These are phyloP conservation scores for Patella depressa DNA, from an alignment of 2,888 invertebrate genomes.

Conservation along the genomic window DNA sequence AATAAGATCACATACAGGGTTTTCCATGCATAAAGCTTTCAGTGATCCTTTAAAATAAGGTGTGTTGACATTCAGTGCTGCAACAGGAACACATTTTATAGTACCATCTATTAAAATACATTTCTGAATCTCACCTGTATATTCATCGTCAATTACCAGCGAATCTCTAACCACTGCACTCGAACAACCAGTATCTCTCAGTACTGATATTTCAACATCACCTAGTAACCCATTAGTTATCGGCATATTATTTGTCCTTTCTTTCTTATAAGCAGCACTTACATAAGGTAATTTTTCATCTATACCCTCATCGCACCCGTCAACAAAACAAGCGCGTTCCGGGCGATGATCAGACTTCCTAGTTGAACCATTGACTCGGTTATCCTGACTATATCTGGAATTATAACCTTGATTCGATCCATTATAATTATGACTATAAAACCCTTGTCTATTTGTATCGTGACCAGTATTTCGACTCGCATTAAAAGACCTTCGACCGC, in stretches of 20 bases:
- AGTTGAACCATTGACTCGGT: no score
- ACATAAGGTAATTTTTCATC: constrained; percentile 1
- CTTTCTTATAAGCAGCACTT: constrained; percentile 14
- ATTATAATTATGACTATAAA: no score
- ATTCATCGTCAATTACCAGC: constrained; percentile 16
- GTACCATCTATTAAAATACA: constrained; percentile 32
- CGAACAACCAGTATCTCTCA: constrained; percentile 33
- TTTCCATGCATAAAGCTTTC: constrained; percentile 26
- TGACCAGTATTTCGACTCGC: no score
- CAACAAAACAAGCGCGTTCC: neutral
- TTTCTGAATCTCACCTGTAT: constrained; percentile 21
- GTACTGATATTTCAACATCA: constrained; percentile 20
- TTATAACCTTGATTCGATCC: no score
- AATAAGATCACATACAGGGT: constrained; percentile 30
- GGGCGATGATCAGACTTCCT: no score
- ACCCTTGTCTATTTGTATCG: no score
- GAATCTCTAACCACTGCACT: constrained; percentile 27
- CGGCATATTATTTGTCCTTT: constrained; percentile 18
- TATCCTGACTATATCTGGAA: no score
- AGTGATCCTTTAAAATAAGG: constrained; percentile 24
- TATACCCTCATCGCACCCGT: neutral
- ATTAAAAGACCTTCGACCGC: no score
- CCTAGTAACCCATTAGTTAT: constrained; percentile 22
- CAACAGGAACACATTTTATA: constrained; percentile 18
- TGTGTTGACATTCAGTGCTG: constrained; percentile 24